Evolutionary conservation across 1,140 invertebrate species (phyloP).

Genomic region (Bathynomus jamesi): DNA sequence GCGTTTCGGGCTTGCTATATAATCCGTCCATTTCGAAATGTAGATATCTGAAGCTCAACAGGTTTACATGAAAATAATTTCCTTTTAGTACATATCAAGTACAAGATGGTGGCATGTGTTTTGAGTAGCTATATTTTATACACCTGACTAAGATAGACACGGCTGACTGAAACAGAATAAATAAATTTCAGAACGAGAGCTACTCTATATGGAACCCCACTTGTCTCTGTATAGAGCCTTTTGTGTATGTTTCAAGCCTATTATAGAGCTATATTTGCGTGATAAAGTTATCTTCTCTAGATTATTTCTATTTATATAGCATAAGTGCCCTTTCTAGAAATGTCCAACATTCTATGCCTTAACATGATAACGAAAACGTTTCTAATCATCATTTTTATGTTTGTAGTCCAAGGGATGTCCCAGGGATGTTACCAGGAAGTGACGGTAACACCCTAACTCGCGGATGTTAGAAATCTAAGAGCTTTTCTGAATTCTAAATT

Average conservation of each 20-base stretch:
- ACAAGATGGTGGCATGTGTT: not conserved
- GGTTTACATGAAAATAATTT: not conserved
- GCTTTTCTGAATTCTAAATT: too few species aligned
- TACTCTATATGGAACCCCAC: too few species aligned
- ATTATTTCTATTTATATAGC: not conserved
- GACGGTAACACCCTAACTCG: too few species aligned
- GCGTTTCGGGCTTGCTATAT: not conserved
- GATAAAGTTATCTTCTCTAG: not conserved
- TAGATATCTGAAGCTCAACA: not conserved
- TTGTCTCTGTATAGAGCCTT: too few species aligned
- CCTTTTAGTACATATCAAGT: not conserved
- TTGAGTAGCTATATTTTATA: too few species aligned
- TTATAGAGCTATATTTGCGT: not conserved
- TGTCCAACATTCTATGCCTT: not conserved
- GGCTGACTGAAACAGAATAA: too few species aligned
- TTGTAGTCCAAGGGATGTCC: too few species aligned
- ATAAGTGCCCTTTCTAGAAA: constrained; percentile 1
- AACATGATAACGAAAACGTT: not conserved
- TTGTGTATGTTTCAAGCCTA: not conserved
- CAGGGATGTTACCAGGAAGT: too few species aligned
- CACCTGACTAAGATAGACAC: too few species aligned
- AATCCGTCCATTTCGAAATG: not conserved
- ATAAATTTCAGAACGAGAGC: too few species aligned
- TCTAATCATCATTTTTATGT: not conserved
- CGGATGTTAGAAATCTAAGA: too few species aligned